These are phyloP conservation scores for Serinus canaria DNA, from an alignment of 2,113 vertebrate species.

Conservation along the genomic window DNA sequence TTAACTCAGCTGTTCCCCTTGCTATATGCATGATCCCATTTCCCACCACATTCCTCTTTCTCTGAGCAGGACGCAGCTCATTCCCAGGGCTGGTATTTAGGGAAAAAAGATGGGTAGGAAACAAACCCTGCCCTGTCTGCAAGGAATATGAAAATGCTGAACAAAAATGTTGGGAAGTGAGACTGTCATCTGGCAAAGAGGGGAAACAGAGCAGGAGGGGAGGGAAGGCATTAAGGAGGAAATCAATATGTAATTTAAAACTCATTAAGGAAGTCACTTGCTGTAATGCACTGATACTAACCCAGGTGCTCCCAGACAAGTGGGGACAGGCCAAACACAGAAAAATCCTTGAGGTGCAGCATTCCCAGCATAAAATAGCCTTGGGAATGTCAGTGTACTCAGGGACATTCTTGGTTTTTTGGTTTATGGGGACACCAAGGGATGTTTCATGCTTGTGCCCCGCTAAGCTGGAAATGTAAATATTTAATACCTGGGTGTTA, in stretches of 20 bases:
- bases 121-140: background rate
- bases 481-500: background rate
- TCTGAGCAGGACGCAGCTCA: background rate
- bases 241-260: constrained; percentile 42
- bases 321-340: background rate
- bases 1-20: background rate
- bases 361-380: background rate
- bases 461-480: background rate
- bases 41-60: background rate
- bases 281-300: background rate
- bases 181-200: background rate
- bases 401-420: background rate
- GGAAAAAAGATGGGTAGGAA: background rate
- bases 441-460: background rate
- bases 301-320: background rate
- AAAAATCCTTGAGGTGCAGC: background rate
- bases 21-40: background rate
- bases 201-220: background rate
- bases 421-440: background rate
- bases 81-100: background rate
- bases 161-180: background rate
- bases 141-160: background rate
- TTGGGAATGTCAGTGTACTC: background rate
- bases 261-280: background rate
- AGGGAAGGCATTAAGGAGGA: background rate